Evolutionary conservation across 1,140 invertebrate genomes (phyloP).

Genomic region (Drosophila tristis): DNA sequence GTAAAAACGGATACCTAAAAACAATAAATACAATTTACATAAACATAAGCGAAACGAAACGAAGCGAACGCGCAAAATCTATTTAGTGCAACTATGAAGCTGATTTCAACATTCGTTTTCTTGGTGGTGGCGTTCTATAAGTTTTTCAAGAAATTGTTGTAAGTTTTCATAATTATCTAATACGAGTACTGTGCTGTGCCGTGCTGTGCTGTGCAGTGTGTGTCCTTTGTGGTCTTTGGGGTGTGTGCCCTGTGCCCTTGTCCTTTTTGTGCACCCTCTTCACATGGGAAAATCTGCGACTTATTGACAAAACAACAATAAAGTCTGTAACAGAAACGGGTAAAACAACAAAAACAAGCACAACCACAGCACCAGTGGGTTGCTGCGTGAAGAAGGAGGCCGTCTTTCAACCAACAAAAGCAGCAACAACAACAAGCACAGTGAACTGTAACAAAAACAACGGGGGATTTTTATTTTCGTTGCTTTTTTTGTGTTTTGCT

Average conservation of each 20-base stretch:
- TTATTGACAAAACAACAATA: constrained; percentile 53
- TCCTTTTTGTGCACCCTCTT: constrained; percentile 17
- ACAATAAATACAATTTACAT: constrained; percentile 19
- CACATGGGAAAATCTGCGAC: constrained; percentile 10
- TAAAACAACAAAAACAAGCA: constrained; percentile 35
- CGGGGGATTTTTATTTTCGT: constrained; percentile 11
- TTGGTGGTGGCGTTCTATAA: constrained; percentile 70
- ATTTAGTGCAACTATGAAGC: constrained; percentile 51
- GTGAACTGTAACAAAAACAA: neutral
- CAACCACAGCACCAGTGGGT: constrained; percentile 19
- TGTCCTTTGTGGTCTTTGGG: constrained; percentile 10
- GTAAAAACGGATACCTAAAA: neutral
- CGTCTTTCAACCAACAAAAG: too few species aligned
- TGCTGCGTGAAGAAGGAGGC: too few species aligned
- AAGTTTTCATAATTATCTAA: constrained; percentile 63
- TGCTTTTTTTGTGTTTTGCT: constrained; percentile 11
- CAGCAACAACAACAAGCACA: neutral
- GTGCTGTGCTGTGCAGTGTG: neutral
- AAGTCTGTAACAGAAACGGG: too few species aligned
- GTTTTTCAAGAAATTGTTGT: constrained; percentile 73
- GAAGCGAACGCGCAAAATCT: neutral
- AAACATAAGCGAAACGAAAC: constrained; percentile 1
- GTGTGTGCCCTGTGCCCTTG: constrained; percentile 15
- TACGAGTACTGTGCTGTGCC: constrained; percentile 1
- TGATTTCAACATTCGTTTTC: constrained; percentile 70